Percentiles rank a stretch among this genome's conserved stretches.
These are phyloP conservation scores for Apodemia mormo DNA, from an alignment of 2,888 invertebrate species.

Conservation along the genomic window DNA sequence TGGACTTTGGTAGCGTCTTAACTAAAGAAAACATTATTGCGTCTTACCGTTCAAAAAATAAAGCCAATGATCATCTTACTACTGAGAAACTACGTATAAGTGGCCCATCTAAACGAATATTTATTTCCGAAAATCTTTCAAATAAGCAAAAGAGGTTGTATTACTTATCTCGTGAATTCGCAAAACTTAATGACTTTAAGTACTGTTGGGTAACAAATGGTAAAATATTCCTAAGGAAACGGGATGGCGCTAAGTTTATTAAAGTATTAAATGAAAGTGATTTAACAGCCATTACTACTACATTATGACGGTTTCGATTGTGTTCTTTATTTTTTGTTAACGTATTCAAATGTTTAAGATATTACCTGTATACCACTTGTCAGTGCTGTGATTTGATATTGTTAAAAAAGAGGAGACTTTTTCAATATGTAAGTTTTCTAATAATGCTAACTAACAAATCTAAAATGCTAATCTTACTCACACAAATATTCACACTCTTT, in stretches of 20 bases:
- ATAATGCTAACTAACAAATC: neutral
- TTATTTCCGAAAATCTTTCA: neutral
- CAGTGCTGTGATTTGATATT: neutral
- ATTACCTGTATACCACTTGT: neutral
- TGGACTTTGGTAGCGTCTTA: conserved; percentile 7
- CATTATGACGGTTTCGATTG: neutral
- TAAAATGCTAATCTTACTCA: neutral
- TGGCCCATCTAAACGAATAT: neutral
- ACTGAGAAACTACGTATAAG: neutral
- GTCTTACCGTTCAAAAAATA: neutral
- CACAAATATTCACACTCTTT: neutral
- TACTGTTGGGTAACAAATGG: conserved; percentile 18
- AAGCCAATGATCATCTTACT: neutral
- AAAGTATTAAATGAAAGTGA: conserved; percentile 18
- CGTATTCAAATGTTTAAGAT: neutral
- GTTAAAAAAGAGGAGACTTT: neutral
- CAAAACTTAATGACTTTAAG: conserved; percentile 1
- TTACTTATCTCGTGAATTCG: conserved; percentile 16
- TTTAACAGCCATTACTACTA: neutral
- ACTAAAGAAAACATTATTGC: conserved; percentile 4
- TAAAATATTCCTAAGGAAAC: conserved; percentile 12
- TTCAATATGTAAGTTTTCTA: neutral
- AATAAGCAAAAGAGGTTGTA: conserved; percentile 9
- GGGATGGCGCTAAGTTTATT: conserved; percentile 14
- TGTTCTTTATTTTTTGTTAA: neutral